Conservation (phyloP, 2,797 vertebrate species). For the Enteromius radiatus region DNA sequence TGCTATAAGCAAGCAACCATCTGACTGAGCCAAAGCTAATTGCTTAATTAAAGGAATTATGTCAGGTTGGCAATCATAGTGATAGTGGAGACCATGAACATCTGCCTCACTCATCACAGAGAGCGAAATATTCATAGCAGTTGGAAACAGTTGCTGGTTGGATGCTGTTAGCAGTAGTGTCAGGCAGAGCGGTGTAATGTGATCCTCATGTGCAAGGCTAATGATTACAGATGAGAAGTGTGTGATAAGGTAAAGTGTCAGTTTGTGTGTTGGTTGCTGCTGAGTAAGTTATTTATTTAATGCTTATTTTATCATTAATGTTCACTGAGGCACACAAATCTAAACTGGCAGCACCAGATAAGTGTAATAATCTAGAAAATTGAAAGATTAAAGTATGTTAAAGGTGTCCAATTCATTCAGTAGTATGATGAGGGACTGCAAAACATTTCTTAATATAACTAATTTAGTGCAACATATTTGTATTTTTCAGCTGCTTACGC, state of each 20-base stretch:
- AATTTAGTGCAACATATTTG: neutral
- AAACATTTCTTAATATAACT: neutral
- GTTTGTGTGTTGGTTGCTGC: neutral
- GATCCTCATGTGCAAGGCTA: conserved; percentile 14
- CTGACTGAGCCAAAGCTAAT: conserved; percentile 24
- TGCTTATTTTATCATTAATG: neutral
- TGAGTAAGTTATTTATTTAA: neutral
- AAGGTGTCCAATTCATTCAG: neutral
- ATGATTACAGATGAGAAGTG: neutral
- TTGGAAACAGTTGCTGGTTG: conserved; percentile 13
- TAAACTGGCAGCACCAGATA: neutral
- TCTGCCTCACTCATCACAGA: conserved; percentile 19
- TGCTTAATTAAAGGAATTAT: conserved; percentile 30
- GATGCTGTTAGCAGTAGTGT: neutral
- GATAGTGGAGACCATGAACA: conserved; percentile 26
- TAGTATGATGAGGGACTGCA: neutral
- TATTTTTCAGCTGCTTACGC: too few relatives aligned
- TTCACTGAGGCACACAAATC: neutral
- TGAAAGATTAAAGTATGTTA: conserved; percentile 19
- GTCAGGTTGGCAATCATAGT: conserved; percentile 25
- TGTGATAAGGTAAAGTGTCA: neutral
- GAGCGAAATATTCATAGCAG: conserved; percentile 28
- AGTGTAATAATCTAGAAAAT: conserved; percentile 12
- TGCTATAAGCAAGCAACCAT: neutral
- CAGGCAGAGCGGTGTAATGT: conserved; percentile 13